Evolutionary conservation across 2,113 vertebrate species (phyloP).

Genomic region (Meriones unguiculatus): DNA sequence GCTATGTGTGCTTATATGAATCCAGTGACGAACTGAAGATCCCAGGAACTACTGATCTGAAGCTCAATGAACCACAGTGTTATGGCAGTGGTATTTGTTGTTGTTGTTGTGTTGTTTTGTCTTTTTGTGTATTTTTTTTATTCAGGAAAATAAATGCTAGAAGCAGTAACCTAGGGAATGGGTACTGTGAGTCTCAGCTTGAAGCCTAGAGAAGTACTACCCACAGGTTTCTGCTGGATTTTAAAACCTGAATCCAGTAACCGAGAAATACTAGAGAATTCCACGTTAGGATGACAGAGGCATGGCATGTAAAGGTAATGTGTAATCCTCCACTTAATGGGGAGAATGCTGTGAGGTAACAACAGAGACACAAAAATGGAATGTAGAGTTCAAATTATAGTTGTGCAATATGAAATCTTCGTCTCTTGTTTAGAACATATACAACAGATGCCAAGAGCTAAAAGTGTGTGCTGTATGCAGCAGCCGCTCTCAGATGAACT

Average conservation of each 20-base stretch:
- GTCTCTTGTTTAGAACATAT: neutral
- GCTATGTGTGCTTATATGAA: neutral
- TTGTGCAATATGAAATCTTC: neutral
- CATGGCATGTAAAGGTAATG: neutral
- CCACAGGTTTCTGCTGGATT: neutral
- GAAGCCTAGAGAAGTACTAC: neutral
- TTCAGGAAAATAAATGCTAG: neutral
- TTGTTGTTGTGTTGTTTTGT: neutral
- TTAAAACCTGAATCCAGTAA: neutral
- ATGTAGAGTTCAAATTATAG: neutral
- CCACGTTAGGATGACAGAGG: neutral
- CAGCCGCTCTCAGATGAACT: neutral
- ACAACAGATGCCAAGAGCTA: neutral
- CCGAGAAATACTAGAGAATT: neutral
- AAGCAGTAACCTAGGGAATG: neutral
- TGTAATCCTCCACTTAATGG: neutral
- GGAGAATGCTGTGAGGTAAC: neutral
- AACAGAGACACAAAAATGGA: neutral
- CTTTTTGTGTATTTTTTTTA: neutral
- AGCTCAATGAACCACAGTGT: neutral
- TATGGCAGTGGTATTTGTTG: neutral
- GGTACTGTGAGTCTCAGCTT: neutral
- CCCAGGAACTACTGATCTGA: neutral
- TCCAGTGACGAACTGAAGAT: neutral
- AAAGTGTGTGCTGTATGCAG: fast-evolving